Evolutionary conservation across 2,797 vertebrate genomes (phyloP).

Genomic region (Loris lydekkerianus): DNA sequence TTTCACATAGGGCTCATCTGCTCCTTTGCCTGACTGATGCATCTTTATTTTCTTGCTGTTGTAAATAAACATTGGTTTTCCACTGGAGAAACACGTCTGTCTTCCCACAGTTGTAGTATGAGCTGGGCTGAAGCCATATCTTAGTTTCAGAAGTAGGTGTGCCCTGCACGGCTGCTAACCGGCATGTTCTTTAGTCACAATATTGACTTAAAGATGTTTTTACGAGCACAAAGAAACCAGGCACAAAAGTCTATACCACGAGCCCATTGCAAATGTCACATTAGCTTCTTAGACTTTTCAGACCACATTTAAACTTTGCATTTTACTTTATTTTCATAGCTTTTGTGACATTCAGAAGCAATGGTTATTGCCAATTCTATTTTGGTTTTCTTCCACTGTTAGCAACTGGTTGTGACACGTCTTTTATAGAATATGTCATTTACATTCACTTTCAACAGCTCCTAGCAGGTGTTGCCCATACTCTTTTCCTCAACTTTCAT

Average conservation of each 20-base stretch:
- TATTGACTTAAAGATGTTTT: not conserved
- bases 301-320: not conserved
- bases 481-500: not conserved
- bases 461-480: not conserved
- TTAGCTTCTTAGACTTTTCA: not conserved
- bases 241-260: not conserved
- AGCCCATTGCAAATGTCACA: not conserved
- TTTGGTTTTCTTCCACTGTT: not conserved
- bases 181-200: not conserved
- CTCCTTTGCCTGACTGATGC: not conserved
- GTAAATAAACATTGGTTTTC: not conserved
- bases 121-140: not conserved
- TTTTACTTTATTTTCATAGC: not conserved
- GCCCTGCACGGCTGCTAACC: not conserved
- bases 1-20: not conserved
- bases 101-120: not conserved
- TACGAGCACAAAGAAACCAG: not conserved
- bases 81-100: not conserved
- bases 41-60: not conserved
- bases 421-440: not conserved
- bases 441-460: not conserved
- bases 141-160: not conserved
- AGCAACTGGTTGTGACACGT: not conserved
- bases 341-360: not conserved
- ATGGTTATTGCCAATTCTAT: not conserved